These are phyloP conservation scores for Amblyopsis hoosieri DNA, from an alignment of 2,797 vertebrate genomes.

Conservation along the genomic window DNA sequence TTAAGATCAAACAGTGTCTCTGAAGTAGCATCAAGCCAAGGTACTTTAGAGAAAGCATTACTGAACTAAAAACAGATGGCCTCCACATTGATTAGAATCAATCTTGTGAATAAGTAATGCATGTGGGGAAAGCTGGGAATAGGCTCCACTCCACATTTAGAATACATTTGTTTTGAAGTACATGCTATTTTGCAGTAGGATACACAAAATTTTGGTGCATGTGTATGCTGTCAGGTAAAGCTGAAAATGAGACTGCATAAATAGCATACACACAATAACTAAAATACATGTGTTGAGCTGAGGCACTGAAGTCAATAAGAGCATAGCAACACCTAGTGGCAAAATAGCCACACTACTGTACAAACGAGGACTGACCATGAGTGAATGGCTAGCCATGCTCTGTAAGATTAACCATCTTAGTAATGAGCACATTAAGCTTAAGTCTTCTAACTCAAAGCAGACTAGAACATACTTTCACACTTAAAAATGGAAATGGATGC, in stretches of 20 bases:
- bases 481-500: background rate
- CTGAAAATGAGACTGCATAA: background rate
- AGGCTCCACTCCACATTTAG: conserved; percentile 7
- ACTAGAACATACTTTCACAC: background rate
- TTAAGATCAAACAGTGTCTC: conserved; percentile 40
- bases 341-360: conserved; percentile 18
- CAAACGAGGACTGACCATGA: background rate
- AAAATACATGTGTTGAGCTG: background rate
- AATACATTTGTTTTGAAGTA: background rate
- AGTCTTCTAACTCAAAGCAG: too few species aligned
- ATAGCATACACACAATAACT: background rate
- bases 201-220: background rate
- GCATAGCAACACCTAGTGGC: conserved; percentile 60
- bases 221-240: conserved; percentile 2
- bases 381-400: background rate
- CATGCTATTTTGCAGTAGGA: background rate
- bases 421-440: background rate
- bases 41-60: conserved; percentile 65
- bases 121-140: conserved; percentile 18
- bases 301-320: background rate
- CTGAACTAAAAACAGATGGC: conserved; percentile 63
- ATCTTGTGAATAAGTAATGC: conserved; percentile 57
- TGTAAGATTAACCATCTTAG: background rate
- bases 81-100: conserved; percentile 41
- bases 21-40: conserved; percentile 39